Conservation (phyloP, 2,113 vertebrate genomes). For the Amblyornis subalaris region DNA sequence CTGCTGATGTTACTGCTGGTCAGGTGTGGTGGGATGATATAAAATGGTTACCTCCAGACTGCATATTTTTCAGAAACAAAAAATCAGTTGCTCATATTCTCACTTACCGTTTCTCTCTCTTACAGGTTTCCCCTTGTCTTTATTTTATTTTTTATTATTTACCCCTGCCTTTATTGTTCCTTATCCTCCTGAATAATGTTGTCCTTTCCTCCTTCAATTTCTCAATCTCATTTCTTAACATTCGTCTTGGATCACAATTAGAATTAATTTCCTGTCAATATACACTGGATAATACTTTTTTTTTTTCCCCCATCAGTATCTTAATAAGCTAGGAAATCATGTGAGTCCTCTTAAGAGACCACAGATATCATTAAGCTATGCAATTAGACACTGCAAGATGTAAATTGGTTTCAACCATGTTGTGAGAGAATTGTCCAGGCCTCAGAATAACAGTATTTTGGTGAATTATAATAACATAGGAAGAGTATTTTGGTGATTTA, state of each 20-base stretch:
- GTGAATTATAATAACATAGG: neutral
- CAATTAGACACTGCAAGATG: neutral
- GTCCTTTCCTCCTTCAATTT: neutral
- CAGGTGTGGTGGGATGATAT: neutral
- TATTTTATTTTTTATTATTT: neutral
- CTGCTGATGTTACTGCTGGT: neutral
- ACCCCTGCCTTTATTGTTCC: neutral
- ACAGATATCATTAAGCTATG: neutral
- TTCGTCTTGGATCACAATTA: neutral
- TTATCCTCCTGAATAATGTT: neutral
- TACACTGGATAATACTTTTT: neutral
- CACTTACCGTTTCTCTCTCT: neutral
- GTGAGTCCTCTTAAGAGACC: neutral
- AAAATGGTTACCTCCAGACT: neutral
- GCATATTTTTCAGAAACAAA: neutral
- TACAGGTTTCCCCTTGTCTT: neutral
- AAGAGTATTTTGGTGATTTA: neutral
- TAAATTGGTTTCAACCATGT: neutral
- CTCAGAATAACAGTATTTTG: neutral
- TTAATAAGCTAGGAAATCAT: neutral
- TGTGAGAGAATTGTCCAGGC: neutral
- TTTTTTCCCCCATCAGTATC: rapidly evolving
- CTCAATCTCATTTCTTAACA: neutral
- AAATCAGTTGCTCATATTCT: neutral
- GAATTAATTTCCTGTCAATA: neutral